A percentile compares a stretch with the other conserved stretches of the same genome.
phyloP scores from a whole-genome alignment of 2,888 invertebrate species.

The Hypomecis atomaria region DNA sequence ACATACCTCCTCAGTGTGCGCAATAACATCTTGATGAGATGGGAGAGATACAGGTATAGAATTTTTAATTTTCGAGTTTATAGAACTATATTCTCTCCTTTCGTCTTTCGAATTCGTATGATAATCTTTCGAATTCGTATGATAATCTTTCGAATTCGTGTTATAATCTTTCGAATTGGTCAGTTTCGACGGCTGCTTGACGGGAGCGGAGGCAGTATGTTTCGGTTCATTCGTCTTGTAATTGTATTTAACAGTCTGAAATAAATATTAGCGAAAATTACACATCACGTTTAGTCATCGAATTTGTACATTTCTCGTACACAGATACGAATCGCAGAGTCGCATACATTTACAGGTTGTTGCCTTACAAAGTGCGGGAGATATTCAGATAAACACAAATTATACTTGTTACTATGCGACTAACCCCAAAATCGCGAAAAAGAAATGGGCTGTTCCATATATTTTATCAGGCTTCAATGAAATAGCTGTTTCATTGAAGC shows the following conservation, averaged over 20 bases:
- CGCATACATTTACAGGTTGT: too few species aligned
- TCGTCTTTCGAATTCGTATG: conserved; percentile 35
- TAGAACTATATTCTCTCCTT: conserved; percentile 33
- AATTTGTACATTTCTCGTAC: too few species aligned
- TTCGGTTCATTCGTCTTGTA: conserved; percentile 63
- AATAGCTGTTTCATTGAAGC: too few species aligned
- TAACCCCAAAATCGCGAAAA: too few species aligned
- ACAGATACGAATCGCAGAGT: too few species aligned
- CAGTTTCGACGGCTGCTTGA: conserved; percentile 52
- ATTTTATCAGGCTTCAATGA: too few species aligned
- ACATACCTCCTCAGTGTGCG: conserved; percentile 58
- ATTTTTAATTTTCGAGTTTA: conserved; percentile 23
- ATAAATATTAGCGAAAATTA: conserved; percentile 3
- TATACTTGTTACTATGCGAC: too few species aligned
- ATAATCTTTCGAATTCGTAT: conserved; percentile 20
- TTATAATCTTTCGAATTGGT: conserved; percentile 26
- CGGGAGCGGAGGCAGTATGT: conserved; percentile 42
- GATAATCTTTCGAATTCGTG: conserved; percentile 17
- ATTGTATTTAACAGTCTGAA: conserved; percentile 48
- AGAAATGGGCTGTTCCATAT: too few species aligned
- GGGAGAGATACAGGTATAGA: conserved; percentile 32
- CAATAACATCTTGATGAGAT: conserved; percentile 51
- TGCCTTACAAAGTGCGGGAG: too few species aligned
- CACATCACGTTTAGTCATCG: too few species aligned
- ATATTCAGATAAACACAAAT: too few species aligned